phyloP scores from a whole-genome alignment of 2,797 vertebrate species.

The Malurus leucopterus region DNA sequence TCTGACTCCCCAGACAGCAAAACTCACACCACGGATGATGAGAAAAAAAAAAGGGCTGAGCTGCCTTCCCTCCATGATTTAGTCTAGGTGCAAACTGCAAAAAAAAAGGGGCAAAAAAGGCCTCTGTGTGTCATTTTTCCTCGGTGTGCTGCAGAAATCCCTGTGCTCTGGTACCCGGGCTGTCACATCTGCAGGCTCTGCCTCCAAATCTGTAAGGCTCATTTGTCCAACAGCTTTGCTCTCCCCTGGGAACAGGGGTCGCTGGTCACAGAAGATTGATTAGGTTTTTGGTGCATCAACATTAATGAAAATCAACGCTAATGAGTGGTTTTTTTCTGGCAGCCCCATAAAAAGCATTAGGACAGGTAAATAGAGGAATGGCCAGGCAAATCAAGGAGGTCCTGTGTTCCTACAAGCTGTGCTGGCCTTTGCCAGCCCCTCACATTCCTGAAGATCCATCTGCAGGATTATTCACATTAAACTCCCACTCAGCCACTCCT shows the following conservation, averaged over 20 bases:
- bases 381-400: not conserved
- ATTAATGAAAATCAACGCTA: conserved; percentile 77
- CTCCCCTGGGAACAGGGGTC: conserved; percentile 62
- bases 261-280: conserved; percentile 76
- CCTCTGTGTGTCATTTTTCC: not conserved
- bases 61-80: not conserved
- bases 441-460: not conserved
- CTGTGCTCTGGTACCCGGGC: not conserved
- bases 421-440: not conserved
- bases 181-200: conserved; percentile 60
- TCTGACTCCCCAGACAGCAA: not conserved
- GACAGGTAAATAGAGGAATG: conserved; percentile 62
- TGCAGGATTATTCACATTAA: not conserved
- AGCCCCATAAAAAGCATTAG: conserved; percentile 59
- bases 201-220: conserved; percentile 71
- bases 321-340: conserved; percentile 71
- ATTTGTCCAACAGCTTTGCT: conserved; percentile 73
- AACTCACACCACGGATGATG: not conserved
- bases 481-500: not conserved
- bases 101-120: not conserved
- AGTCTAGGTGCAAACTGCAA: not conserved
- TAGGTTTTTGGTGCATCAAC: conserved; percentile 75
- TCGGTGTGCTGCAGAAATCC: conserved; percentile 8
- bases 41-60: not conserved
- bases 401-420: not conserved